Evolutionary conservation across 1,140 invertebrate species (phyloP).

Genomic region (Ruditapes philippinarum): DNA sequence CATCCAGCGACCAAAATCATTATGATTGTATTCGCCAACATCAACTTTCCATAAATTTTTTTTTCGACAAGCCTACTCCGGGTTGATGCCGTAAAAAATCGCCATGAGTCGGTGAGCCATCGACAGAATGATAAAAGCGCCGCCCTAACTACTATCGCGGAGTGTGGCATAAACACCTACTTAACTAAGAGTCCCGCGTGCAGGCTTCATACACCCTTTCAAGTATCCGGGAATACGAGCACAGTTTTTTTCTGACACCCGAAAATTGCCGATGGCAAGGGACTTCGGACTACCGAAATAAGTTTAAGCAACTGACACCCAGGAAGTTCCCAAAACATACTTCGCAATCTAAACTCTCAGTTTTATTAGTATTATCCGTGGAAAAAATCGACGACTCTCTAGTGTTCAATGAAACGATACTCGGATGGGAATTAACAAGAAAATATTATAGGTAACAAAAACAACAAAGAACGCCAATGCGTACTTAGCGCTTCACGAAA

Average conservation of each 20-base stretch:
- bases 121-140: constrained; percentile 67
- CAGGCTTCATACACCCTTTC: constrained; percentile 39
- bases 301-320: not conserved
- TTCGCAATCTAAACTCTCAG: constrained; percentile 48
- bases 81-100: constrained; percentile 68
- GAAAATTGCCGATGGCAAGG: constrained; percentile 29
- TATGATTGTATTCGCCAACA: constrained; percentile 74
- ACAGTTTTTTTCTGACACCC: not conserved
- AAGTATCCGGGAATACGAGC: constrained; percentile 16
- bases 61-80: constrained; percentile 64
- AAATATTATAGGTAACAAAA: constrained; percentile 80
- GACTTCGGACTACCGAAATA: constrained; percentile 16
- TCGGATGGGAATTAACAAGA: constrained; percentile 87
- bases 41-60: constrained; percentile 54
- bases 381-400: constrained; percentile 88
- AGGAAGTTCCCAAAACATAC: constrained; percentile 36
- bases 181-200: constrained; percentile 34
- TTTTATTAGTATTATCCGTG: constrained; percentile 88
- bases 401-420: constrained; percentile 86
- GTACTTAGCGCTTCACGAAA: not conserved
- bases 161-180: constrained; percentile 5
- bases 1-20: not conserved
- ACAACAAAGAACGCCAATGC: not conserved
- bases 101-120: constrained; percentile 73
- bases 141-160: constrained; percentile 70